These are phyloP conservation scores for Agriopis marginaria DNA, from an alignment of 2,888 invertebrate genomes.

Conservation along the genomic window DNA sequence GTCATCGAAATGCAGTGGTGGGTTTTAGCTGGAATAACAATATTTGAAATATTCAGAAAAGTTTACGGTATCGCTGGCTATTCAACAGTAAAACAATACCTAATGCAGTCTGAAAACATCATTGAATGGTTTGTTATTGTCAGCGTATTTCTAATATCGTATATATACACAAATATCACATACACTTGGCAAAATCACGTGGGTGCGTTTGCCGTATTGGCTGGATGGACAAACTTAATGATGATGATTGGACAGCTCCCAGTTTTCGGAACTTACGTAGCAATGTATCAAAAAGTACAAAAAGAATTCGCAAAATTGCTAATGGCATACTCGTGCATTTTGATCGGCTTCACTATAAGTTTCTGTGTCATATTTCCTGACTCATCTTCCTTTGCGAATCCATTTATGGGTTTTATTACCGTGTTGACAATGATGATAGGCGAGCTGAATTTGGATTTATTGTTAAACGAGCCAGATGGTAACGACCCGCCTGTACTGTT, in stretches of 20 bases:
- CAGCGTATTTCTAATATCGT: constrained; percentile 94
- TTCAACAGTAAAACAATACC: constrained; percentile 92
- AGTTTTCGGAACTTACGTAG: constrained; percentile 95
- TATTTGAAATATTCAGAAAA: constrained; percentile 93
- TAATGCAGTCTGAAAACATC: constrained; percentile 93
- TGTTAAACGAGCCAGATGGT: constrained; percentile 91
- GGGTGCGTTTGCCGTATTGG: constrained; percentile 93
- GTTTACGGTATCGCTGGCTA: constrained; percentile 93
- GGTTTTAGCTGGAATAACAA: constrained; percentile 91
- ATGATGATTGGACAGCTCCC: constrained; percentile 96
- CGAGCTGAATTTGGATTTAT: constrained; percentile 91
- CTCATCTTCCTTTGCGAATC: constrained; percentile 93
- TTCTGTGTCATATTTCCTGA: constrained; percentile 95
- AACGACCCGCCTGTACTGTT: constrained; percentile 91
- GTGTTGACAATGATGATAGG: constrained; percentile 96
- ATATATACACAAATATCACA: constrained; percentile 90
- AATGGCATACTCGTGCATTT: constrained; percentile 93
- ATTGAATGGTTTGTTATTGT: constrained; percentile 95
- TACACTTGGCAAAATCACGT: constrained; percentile 95
- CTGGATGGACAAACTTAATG: constrained; percentile 96
- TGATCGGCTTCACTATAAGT: constrained; percentile 95
- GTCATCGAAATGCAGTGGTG: constrained; percentile 95
- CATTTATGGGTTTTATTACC: constrained; percentile 93
- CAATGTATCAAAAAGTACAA: constrained; percentile 95
- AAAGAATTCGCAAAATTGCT: constrained; percentile 95